Base-by-base conservation (phyloP, 2,888 invertebrate species). In the Lasius platythorax region DNA sequence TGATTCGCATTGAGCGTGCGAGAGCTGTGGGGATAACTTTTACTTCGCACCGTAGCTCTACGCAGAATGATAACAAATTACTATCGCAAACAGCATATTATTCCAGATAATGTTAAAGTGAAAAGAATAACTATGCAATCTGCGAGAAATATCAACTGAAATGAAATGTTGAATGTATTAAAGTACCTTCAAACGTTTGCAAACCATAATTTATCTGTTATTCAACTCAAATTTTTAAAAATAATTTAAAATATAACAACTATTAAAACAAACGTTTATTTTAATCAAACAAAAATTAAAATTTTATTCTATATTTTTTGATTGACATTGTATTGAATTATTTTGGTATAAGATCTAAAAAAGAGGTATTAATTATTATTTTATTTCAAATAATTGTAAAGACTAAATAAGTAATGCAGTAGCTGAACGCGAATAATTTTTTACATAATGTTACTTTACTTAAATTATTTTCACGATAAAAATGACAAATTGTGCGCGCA, bases 41-140 rank as follows among this genome's bases (percentile, higher is more conserved):
- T 61, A 83, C 43, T 79, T 61, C 79, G 30, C 67, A n/a, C 40
- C 30, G 11, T 8, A 37, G 46, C 67, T 83, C 46, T 81, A 58
- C 46, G 58, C 78, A 40, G 28, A 63, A 53, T 15, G 46, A 33
- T n/a, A 78, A 83, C 78, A 81, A 58, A 83, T 82, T 82, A 64
- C 43, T 82, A 67, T 28, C 37, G 46, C 46, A 67, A 78, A 66
- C n/a, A 9, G 33, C 72, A 28, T n/a, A 64, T 82, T 72, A 79
- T 79, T 79, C 8, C 33, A 4, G 12, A 56, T 72, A 58, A 56
- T 72, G 15, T 12, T 9, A 56, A 46, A 68, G 18, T 40, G 15
- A 40, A 72, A 72, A 50, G 37, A 61, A 43, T 30, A 68, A 68
- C 15, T 58, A 8, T 8, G 2, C 3, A 43, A n/a, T 68, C 11